Base-by-base conservation (phyloP, 2,888 invertebrate species). In the Eupithecia vulgata region DNA sequence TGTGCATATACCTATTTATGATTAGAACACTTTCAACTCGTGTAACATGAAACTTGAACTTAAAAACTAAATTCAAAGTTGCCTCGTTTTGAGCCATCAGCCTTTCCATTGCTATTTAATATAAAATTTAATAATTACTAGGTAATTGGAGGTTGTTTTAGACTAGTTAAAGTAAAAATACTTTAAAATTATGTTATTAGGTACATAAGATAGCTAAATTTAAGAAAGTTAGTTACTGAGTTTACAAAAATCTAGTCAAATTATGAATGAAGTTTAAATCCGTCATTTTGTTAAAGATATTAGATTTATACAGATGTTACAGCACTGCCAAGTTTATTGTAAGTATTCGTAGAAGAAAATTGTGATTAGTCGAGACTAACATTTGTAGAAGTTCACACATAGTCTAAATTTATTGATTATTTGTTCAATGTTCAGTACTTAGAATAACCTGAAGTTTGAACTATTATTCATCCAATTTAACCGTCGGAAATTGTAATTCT, bases 311-410 rank as follows among this genome's bases (percentile, higher is more conserved):
- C 87, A 86, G 85, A 89, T 88, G 85, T 89, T 85, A 88, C 87
- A 91, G 90, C 93, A 93, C 93, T 93, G 93, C 93, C 93, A 93
- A 89, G 85, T 87, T 85, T 79, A 78, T 84, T 87, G 79, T 85
- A 88, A 85, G 84, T 25, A 57, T 57, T 57, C 57, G 57, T 88
- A 85, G 83, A 84, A 70, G 37, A 82, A 84, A 81, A 75, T 79
- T 71, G 70, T 75, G 74, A 57, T 25, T 57, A 57, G 57, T 21
- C 25, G 12, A 25, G 25, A 57, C 59, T 30, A 52, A n/a, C 17
- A 34, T 61, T 30, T 34, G 61, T 61, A 61, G 59, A 61, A 15
- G 17, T 61, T 61, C 34, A 61, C 72, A 75, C 73, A 66, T 72
- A 64, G 7, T 25, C 12, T 13, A 25, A 57, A 25, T 57, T 57